Base-by-base conservation (phyloP, 2,797 vertebrate genomes). In the Etheostoma perlongum region DNA sequence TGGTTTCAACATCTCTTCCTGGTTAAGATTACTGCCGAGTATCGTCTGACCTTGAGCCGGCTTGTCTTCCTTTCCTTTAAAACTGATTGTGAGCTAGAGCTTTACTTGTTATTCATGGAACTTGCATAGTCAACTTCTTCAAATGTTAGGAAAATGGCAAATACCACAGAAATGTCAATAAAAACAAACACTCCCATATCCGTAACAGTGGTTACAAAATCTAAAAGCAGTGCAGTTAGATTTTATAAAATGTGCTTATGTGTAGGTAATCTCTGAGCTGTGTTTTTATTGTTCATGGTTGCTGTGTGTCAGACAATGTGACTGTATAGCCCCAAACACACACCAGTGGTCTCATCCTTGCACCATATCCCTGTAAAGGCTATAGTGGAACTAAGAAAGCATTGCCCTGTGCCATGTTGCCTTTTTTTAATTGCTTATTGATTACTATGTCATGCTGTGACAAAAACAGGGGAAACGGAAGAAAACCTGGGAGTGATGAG, bases 391-490 rank as follows among this genome's bases (percentile, higher is more conserved):
- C 72, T 72, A 80, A 70, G 52, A 30, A 74, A 83, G 82, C 68
- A 72, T 40, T 36, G 60, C 68, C 75, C 62, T 48, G 49, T 72
- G 77, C 82, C 72, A 67, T 75, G 72, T 85, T 85, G 71, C 72
- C 77, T 91, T 91, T 93, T 91, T 90, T 93, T 89, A 93, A 92
- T 92, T 93, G 91, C 86, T 83, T 93, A 93, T 93, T 90, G 91
- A 94, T 93, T 84, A 74, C 80, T 7, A 15, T 82, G 86, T 91
- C 86, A 69, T 64, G 77, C 87, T 83, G 87, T 79, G 91, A 89
- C 82, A 87, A 84, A 90, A 88, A 84, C 76, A 42, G 44, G 61
- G 76, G 83, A 83, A 91, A 80, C 67, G 25, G 40, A 76, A 57
- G 69, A 81, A 79, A 89, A 81, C 74, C 90, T 83, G 86, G 81